Conservation (phyloP, 2,888 invertebrate genomes). For the Archips xylosteana region DNA sequence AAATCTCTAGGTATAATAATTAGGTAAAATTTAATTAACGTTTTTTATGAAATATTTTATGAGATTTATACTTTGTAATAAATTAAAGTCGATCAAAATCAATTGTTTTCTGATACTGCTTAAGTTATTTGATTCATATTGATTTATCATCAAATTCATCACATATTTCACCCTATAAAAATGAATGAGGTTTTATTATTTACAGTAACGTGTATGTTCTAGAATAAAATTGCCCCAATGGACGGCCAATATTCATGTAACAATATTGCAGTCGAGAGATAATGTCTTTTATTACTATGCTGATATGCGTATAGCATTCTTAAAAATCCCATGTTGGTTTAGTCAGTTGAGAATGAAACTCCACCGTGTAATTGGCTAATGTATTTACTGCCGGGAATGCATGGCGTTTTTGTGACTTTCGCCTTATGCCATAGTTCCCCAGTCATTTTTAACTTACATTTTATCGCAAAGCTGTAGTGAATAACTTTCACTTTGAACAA, state of each 20-base stretch:
- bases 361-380: too few species aligned
- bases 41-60: neutral
- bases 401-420: too few species aligned
- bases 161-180: neutral
- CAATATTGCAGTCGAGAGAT: conserved; percentile 19
- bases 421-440: too few species aligned
- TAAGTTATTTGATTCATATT: neutral
- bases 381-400: too few species aligned
- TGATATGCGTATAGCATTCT: conserved; percentile 19
- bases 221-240: neutral
- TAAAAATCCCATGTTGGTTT: neutral
- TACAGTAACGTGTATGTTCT: neutral
- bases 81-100: neutral
- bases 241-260: neutral
- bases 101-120: neutral
- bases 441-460: neutral
- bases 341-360: neutral
- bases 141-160: neutral
- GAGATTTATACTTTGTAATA: neutral
- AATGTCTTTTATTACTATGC: conserved; percentile 18
- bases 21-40: neutral
- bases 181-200: neutral
- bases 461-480: neutral
- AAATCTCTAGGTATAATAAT: too few species aligned
- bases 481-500: neutral